These are phyloP conservation scores for Centruroides sculpturatus DNA, from an alignment of 1,140 invertebrate genomes.

Conservation along the genomic window DNA sequence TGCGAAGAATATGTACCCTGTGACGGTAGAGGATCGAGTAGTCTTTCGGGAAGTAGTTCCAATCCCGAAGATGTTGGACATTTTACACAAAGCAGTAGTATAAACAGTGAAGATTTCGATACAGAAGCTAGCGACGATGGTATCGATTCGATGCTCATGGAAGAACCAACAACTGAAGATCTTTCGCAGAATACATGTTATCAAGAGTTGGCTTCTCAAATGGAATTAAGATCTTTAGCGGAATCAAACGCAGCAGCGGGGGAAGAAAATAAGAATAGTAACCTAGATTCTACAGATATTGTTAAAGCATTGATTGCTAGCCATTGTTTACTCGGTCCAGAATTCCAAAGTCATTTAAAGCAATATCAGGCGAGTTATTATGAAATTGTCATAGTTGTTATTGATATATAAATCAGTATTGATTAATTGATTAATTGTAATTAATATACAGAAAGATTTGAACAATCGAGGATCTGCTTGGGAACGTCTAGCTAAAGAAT, in stretches of 20 bases:
- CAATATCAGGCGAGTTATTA: slow-evolving; percentile 14
- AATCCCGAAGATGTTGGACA: not conserved
- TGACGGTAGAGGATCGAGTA: slow-evolving; percentile 28
- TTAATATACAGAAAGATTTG: slow-evolving; percentile 13
- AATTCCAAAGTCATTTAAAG: slow-evolving; percentile 10
- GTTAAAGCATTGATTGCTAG: slow-evolving; percentile 35
- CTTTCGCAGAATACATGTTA: slow-evolving; percentile 30
- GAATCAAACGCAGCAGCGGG: too few relatives aligned
- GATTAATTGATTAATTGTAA: too few relatives aligned
- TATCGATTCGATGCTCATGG: slow-evolving; percentile 33
- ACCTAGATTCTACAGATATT: slow-evolving; percentile 27
- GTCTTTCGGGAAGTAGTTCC: slow-evolving; percentile 23
- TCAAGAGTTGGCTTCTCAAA: too few relatives aligned
- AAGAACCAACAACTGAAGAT: slow-evolving; percentile 31
- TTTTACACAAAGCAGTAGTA: not conserved
- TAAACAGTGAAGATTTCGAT: slow-evolving; percentile 22
- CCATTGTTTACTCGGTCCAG: slow-evolving; percentile 23
- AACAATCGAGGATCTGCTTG: slow-evolving; percentile 18
- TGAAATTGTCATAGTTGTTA: too few relatives aligned
- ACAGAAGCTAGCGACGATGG: slow-evolving; percentile 31
- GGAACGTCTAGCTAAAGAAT: slow-evolving; percentile 16
- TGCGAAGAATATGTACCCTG: slow-evolving; percentile 21
- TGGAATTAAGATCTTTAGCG: slow-evolving; percentile 19
- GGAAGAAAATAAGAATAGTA: slow-evolving; percentile 15
- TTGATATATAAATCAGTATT: not conserved